Evolutionary conservation across 1,140 invertebrate species (phyloP).

Genomic region (Oreohelix idahoensis): DNA sequence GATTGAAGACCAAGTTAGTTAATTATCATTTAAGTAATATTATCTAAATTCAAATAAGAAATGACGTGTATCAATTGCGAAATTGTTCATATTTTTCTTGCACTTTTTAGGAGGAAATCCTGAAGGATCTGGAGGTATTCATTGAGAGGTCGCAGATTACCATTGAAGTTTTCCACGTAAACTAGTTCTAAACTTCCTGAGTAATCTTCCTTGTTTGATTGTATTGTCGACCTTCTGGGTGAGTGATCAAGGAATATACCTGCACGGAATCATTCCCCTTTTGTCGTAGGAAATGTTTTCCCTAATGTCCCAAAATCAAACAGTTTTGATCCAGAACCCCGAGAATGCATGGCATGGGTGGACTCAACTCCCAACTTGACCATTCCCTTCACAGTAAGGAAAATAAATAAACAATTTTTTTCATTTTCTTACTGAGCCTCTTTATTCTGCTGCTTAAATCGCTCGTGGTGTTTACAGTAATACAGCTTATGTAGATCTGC

Average conservation of each 20-base stretch:
- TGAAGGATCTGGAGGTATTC: slow-evolving; percentile 59
- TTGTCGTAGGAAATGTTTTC: slow-evolving; percentile 68
- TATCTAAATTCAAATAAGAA: too few relatives aligned
- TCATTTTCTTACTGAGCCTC: too few relatives aligned
- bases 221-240: slow-evolving; percentile 67
- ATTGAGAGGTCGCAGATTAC: slow-evolving; percentile 59
- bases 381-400: slow-evolving; percentile 68
- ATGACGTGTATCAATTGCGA: too few relatives aligned
- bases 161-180: slow-evolving; percentile 69
- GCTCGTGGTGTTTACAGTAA: too few relatives aligned
- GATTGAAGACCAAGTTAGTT: too few relatives aligned
- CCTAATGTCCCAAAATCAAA: slow-evolving; percentile 62
- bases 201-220: too few relatives aligned
- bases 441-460: too few relatives aligned
- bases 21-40: too few relatives aligned
- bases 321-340: slow-evolving; percentile 66
- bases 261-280: slow-evolving; percentile 64
- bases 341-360: slow-evolving; percentile 53
- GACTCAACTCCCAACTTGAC: slow-evolving; percentile 62
- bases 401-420: too few relatives aligned
- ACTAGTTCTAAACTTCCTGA: slow-evolving; percentile 73
- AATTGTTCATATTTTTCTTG: too few relatives aligned
- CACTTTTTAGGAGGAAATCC: slow-evolving; percentile 69
- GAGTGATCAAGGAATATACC: slow-evolving; percentile 70
- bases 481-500: too few relatives aligned